A percentile compares a stretch with the other conserved stretches of the same genome.
These are phyloP conservation scores for Epistrophella euchroma DNA, from an alignment of 2,888 invertebrate species.

Conservation along the genomic window DNA sequence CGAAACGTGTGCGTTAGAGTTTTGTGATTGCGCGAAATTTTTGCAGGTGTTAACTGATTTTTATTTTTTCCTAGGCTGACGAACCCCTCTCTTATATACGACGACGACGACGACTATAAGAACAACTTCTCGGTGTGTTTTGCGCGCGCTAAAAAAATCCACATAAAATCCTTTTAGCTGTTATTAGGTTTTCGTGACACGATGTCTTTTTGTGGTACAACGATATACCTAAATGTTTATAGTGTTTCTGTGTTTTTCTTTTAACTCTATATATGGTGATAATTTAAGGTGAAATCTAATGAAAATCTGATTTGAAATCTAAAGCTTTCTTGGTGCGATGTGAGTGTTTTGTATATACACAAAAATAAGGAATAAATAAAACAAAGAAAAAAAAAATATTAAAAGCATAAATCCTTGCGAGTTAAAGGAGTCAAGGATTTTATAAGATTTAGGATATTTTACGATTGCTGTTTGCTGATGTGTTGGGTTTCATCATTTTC, in stretches of 20 bases:
- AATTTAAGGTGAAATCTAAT: conserved; percentile 29
- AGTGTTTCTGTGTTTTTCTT: conserved; percentile 15
- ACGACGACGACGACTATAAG: background rate
- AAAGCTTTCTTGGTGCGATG: background rate
- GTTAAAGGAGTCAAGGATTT: background rate
- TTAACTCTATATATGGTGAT: conserved; percentile 5
- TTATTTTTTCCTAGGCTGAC: background rate
- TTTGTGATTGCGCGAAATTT: conserved; percentile 40
- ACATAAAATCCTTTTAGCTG: conserved; percentile 63
- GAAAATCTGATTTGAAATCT: conserved; percentile 28
- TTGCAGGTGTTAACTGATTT: conserved; percentile 44
- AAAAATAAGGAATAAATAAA: background rate
- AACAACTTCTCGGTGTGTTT: conserved; percentile 24
- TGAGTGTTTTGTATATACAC: background rate
- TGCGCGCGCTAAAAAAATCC: conserved; percentile 56
- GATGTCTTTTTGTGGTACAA: conserved; percentile 30
- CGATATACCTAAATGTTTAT: conserved; percentile 26
- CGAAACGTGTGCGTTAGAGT: conserved; percentile 48
- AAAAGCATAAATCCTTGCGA: background rate
- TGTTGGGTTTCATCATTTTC: background rate
- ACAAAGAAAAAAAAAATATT: background rate
- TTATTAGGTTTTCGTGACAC: conserved; percentile 58
- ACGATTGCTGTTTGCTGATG: background rate
- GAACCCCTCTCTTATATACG: background rate
- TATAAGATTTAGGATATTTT: background rate